Evolutionary conservation across 2,113 vertebrate species (phyloP).

Genomic region (Sterna hirundo): DNA sequence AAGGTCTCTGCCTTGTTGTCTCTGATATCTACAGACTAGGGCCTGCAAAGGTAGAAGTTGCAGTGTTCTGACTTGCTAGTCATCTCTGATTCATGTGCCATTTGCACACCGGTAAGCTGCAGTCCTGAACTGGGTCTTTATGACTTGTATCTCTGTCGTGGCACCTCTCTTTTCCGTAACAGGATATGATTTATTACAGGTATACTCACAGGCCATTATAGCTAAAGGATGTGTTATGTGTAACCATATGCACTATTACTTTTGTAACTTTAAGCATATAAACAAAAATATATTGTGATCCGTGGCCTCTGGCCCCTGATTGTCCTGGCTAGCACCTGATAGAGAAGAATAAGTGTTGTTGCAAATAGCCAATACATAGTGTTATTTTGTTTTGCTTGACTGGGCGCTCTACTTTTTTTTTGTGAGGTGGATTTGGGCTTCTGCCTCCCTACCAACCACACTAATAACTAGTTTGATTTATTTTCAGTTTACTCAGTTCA

Average conservation of each 20-base stretch:
- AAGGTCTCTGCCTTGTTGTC: neutral
- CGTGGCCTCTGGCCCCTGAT: neutral
- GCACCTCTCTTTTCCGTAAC: neutral
- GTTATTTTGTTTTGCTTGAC: neutral
- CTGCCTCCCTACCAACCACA: neutral
- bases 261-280: neutral
- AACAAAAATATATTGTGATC: neutral
- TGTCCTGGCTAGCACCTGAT: neutral
- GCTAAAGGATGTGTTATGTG: neutral
- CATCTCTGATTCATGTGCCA: neutral
- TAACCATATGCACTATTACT: neutral
- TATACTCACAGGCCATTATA: accelerated
- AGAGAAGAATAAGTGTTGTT: neutral
- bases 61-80: neutral
- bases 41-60: neutral
- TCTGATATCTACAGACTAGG: neutral
- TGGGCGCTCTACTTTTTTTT: neutral
- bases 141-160: neutral
- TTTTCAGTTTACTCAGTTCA: neutral
- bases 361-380: neutral
- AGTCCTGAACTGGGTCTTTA: neutral
- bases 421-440: neutral
- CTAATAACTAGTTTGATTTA: neutral
- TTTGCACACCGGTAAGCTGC: neutral
- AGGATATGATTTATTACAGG: neutral